A percentile compares a stretch with the other conserved stretches of the same genome.
phyloP scores from a whole-genome alignment of 2,113 vertebrate genomes.

The Carollia perspicillata region DNA sequence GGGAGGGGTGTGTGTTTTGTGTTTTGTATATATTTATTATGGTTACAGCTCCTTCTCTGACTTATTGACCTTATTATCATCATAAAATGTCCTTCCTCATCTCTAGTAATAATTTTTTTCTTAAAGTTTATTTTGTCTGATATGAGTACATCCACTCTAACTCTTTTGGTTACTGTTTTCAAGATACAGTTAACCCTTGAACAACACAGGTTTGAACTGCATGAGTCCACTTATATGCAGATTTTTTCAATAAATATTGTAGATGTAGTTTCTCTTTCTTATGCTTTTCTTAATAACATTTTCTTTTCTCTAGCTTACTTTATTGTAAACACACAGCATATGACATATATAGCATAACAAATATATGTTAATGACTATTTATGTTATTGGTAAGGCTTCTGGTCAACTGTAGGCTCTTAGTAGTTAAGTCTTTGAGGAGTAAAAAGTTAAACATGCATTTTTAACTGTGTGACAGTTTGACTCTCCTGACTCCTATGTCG shows the following conservation, averaged over 20 bases:
- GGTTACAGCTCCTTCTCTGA: neutral
- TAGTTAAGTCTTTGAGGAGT: neutral
- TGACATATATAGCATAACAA: neutral
- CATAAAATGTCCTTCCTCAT: neutral
- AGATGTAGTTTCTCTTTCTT: neutral
- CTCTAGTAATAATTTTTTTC: constrained; percentile 9
- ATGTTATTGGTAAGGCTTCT: neutral
- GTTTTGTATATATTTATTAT: constrained; percentile 7
- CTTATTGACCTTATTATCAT: constrained; percentile 18
- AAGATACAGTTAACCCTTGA: neutral
- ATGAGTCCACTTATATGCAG: neutral
- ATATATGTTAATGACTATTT: neutral
- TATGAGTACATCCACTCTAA: neutral
- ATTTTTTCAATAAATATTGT: neutral
- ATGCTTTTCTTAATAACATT: neutral
- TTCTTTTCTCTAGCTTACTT: neutral
- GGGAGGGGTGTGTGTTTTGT: neutral
- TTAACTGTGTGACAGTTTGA: neutral
- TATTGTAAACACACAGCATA: neutral
- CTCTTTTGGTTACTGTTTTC: constrained; percentile 1
- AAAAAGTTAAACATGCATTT: neutral
- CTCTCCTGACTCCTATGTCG: neutral
- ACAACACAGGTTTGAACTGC: neutral
- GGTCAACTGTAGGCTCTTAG: neutral
- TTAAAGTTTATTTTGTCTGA: constrained; percentile 37